Evolutionary conservation across 1,140 invertebrate species (phyloP), one percentile per base, ranked within the genome.

Genomic region (Drosophila tsacasi): DNA sequence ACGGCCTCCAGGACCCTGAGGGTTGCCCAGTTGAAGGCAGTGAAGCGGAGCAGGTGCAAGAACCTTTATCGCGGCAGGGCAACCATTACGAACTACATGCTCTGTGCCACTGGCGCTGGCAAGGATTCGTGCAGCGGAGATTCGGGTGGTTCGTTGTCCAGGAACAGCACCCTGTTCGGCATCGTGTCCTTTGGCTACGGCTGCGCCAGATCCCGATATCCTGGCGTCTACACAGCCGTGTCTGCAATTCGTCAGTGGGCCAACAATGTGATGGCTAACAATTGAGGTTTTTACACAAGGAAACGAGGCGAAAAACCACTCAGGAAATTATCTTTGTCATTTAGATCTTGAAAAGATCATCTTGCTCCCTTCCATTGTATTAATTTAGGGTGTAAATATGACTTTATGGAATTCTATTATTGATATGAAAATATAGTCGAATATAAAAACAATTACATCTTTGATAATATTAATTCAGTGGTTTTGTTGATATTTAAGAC

Each of bases 91-190:
- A 32, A 6, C 0, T 55, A 21, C n/a, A 87, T 87, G 84, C 66
- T 89, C 25, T 87, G 84, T 47, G 84, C 77, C 17, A 49, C 55
- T 0, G 62, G 32, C 7, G 19, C 6, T 6, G 35, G 50, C 6
- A 65, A 40, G 55, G 84, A 87, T 49, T 30, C 84, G 0, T 87
- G 84, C 77, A 81, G 73, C 39, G 84, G 84, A 0, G 84, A 87
- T 42, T 87, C 84, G 1, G 84, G 84, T 5, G 84, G 84, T 5
- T 46, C 77, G 0, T 52, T 37, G 9, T 50, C 57, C 2, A 37
- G 39, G 13, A 52, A 69, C 37, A 32, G n/a, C 6, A 17, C 19
- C 9, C 25, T 87, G 7, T 9, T 69, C 25, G 84, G 77, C 10
- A 73, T 87, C 19, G 81, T 83, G 2, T 87, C 84, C 35, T 89